Evolutionary conservation across 2,113 vertebrate genomes (phyloP).

Genomic region (Pelmatolapia mariae): DNA sequence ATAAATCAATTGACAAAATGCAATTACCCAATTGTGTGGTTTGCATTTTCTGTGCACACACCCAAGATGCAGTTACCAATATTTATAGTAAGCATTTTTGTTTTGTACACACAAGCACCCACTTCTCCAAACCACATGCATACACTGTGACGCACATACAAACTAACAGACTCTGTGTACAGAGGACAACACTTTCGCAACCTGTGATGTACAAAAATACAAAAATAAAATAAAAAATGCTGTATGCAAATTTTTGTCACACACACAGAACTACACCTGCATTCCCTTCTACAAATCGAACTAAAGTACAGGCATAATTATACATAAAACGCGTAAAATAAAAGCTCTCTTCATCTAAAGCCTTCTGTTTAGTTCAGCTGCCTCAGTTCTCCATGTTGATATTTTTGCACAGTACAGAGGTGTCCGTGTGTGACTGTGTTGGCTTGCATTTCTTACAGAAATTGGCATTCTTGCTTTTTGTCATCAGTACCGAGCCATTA

Average conservation of each 20-base stretch:
- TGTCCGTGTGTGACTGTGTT: conserved; percentile 4
- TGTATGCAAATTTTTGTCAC: neutral
- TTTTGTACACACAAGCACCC: neutral
- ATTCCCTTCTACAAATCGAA: neutral
- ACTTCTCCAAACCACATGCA: neutral
- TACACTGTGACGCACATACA: neutral
- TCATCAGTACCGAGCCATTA: conserved; percentile 2
- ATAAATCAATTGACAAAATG: conserved; percentile 36
- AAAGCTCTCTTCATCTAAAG: neutral
- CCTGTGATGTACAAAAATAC: neutral
- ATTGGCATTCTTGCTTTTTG: conserved; percentile 31
- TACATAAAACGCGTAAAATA: neutral
- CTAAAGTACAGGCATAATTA: neutral
- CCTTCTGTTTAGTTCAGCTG: neutral
- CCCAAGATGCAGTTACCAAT: neutral
- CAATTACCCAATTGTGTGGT: conserved; percentile 14
- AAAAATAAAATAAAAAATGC: neutral
- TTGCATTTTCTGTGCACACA: conserved; percentile 5
- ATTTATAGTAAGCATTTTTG: conserved; percentile 11
- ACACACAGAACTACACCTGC: neutral
- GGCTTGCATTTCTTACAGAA: neutral
- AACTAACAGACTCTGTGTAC: neutral
- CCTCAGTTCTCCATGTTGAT: neutral
- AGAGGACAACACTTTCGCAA: neutral
- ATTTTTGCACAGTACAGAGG: conserved; percentile 23